Conservation (phyloP, 2,888 invertebrate species). For the Campoplex capitator region DNA sequence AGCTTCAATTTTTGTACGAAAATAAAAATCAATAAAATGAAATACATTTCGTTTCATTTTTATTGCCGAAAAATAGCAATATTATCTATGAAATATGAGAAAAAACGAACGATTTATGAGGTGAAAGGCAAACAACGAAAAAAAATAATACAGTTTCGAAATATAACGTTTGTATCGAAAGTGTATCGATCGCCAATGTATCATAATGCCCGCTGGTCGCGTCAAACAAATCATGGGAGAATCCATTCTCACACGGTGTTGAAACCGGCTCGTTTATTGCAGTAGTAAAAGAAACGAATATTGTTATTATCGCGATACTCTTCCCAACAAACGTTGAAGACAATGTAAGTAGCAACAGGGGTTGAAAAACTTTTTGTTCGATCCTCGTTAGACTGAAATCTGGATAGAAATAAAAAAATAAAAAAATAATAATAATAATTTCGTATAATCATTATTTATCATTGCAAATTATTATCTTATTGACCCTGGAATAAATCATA, state of each 20-base stretch:
- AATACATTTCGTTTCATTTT: background rate
- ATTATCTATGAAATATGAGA: background rate
- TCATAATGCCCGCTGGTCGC: slow-evolving; percentile 7
- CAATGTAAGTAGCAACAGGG: background rate
- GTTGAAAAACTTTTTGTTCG: background rate
- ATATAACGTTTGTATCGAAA: slow-evolving; percentile 38
- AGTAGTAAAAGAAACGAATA: background rate
- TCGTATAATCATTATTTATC: background rate
- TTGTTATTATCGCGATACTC: background rate
- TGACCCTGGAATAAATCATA: background rate
- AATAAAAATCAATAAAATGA: background rate
- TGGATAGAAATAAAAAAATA: background rate
- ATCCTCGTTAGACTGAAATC: background rate
- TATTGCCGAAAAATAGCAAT: background rate
- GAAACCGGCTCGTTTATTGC: background rate
- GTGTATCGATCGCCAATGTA: slow-evolving; percentile 42
- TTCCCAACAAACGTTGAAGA: background rate
- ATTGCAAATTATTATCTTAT: slow-evolving; percentile 2
- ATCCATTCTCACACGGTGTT: slow-evolving; percentile 21
- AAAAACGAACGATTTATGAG: background rate
- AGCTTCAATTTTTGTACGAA: too few relatives aligned
- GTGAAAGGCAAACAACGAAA: background rate
- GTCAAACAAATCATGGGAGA: slow-evolving; percentile 34
- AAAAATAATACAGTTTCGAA: background rate
- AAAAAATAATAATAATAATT: too few relatives aligned